Base-by-base conservation (phyloP, 2,888 invertebrate species). In the Protonemura montana region DNA sequence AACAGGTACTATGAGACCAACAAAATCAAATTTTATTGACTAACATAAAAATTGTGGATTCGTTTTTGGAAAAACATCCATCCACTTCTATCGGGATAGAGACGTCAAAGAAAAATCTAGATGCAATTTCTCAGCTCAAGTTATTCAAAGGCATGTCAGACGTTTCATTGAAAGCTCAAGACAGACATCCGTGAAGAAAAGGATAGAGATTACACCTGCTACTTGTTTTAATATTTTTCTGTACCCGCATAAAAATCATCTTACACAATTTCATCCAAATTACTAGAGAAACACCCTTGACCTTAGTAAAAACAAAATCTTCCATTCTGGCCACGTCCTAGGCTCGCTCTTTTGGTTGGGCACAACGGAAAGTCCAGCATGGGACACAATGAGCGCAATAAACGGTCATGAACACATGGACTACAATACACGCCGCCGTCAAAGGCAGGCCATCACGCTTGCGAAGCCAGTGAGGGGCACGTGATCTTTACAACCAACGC, bases 1-100 rank as follows among this genome's bases (percentile, higher is more conserved):
- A 35, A 83, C 82, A 83, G 82, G 42, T 83, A 83, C 21, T n/a
- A n/a, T n/a, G 42, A 29, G 30, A 83, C 35, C 82, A n/a, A 83
- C 30, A 83, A 83, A 83, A 41, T 83, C 41, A 41, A 83, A 83
- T 30, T 83, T 83, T 83, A 42, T 42, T 83, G 35, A 30, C 30
- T n/a, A 81, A 29, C 81, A n/a, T 30, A 21, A 28, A 81, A 81
- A 81, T 81, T 27, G 25, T 27, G 28, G 21, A 29, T 59, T 21
- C 81, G 13, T 30, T 81, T 81, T 81, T 81, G 29, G 28, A 29
- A 81, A 81, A 30, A 30, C 81, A 81, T 81, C 30, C 81, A 81
- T 81, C 29, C 59, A 59, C 59, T 10, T 59, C 59, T 59, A 59
- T 59, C 59, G 21, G 59, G 21, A 59, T 13, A 59, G 59, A 59